Evolutionary conservation across 2,888 invertebrate species (phyloP).

Genomic region (Netelia melanura): DNA sequence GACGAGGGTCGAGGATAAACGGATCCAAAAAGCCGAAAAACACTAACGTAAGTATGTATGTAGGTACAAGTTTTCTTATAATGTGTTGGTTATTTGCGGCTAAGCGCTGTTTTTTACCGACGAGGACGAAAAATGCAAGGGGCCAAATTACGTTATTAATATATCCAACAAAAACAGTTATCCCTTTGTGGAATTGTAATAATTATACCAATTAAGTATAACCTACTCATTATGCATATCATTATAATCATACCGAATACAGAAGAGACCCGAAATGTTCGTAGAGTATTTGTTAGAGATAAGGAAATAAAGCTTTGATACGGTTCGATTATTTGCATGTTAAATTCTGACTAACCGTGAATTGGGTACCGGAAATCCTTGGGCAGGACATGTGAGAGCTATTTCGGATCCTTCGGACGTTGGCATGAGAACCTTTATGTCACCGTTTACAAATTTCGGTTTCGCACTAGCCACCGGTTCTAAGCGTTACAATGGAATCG

Average conservation of each 20-base stretch:
- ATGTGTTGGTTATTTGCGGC: no score
- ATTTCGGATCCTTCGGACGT: slow-evolving; percentile 80
- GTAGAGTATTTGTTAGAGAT: neutral
- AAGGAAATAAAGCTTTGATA: neutral
- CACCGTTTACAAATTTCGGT: slow-evolving; percentile 86
- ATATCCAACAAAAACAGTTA: no score
- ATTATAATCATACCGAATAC: no score
- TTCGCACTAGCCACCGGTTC: slow-evolving; percentile 91
- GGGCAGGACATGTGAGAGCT: slow-evolving; percentile 86
- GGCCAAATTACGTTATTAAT: no score
- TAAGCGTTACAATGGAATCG: slow-evolving; percentile 75
- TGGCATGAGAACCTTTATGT: slow-evolving; percentile 81
- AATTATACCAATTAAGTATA: no score
- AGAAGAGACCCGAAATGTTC: no score
- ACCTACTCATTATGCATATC: no score
- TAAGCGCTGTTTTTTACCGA: no score
- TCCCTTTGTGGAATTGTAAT: no score
- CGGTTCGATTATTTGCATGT: slow-evolving; percentile 5
- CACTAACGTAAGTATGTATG: neutral
- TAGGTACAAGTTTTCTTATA: neutral
- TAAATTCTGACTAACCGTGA: slow-evolving; percentile 78
- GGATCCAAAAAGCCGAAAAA: neutral
- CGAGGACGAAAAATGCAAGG: no score
- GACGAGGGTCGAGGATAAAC: no score
- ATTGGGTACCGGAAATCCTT: slow-evolving; percentile 86